Conservation (phyloP, 2,113 vertebrate species). For the Pimephales promelas region DNA sequence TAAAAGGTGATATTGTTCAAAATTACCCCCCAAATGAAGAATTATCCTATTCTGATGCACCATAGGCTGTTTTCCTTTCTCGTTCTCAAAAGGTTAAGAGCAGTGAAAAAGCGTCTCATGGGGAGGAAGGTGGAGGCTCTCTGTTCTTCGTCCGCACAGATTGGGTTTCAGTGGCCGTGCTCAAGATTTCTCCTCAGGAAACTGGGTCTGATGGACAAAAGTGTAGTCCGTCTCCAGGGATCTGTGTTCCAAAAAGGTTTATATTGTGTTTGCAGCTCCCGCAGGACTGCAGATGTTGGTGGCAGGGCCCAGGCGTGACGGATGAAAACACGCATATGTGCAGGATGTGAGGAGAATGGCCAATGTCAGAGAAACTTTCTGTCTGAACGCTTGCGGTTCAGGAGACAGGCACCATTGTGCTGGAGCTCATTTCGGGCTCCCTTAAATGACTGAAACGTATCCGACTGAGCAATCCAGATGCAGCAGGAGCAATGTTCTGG, state of each 20-base stretch:
- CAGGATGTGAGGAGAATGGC: constrained; percentile 72
- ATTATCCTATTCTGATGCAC: not conserved
- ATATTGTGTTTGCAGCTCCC: constrained; percentile 48
- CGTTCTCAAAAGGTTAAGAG: constrained; percentile 37
- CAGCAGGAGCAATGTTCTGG: constrained; percentile 31
- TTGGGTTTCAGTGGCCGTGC: constrained; percentile 72
- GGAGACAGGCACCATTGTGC: constrained; percentile 50
- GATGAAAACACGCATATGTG: constrained; percentile 60
- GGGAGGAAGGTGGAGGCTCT: constrained; percentile 70
- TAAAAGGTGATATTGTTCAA: not conserved
- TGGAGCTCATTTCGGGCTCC: constrained; percentile 37
- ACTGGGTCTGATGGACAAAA: constrained; percentile 68
- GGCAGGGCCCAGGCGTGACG: constrained; percentile 38
- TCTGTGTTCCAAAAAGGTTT: constrained; percentile 43
- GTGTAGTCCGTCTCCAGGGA: constrained; percentile 46
- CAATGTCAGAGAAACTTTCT: constrained; percentile 64
- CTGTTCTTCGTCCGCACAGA: constrained; percentile 71
- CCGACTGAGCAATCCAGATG: constrained; percentile 50
- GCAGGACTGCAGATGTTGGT: constrained; percentile 58
- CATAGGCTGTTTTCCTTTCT: constrained; percentile 29
- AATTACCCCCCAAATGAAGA: not conserved
- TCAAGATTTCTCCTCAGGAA: constrained; percentile 72
- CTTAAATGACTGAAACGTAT: constrained; percentile 49
- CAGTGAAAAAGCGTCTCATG: constrained; percentile 74
- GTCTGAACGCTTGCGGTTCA: constrained; percentile 37